Evolutionary conservation across 1,140 invertebrate genomes (phyloP), one percentile per base, ranked within the genome.

Genomic region (Amphibalanus amphitrite): DNA sequence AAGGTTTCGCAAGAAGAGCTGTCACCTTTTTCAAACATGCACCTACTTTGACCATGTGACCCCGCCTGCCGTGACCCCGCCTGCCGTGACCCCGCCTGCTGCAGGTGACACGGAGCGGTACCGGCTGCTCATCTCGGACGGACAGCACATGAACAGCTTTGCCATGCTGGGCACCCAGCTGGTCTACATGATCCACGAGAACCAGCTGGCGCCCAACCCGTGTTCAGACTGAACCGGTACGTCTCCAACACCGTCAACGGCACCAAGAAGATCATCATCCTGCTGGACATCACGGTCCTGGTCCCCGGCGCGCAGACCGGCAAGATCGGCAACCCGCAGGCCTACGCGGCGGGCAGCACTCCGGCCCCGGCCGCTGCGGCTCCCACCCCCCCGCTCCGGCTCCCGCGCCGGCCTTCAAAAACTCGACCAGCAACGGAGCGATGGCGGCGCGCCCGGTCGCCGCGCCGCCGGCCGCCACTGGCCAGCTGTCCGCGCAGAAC

Each of bases 141-240:
- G 93, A 1, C 82, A 86, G 72, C 84, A 88, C 79, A 85, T 86
- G 0, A 89, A 92, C 77, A 91, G 90, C 71, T 93, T 90, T 82
- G 91, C 91, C 0, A 95, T 97, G 91, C 81, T 96, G 71, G 91
- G 91, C 0, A 92, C 90, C n/a, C 92, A 95, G 78, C 81, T 93
- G 0, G 94, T 93, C 80, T 77, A 86, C 59, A 85, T 87, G 77
- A 82, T 92, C 72, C 83, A 85, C 1, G 83, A 85, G 26, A 87
- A 88, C 25, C 83, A 89, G 74, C 78, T 96, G 17, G 84, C 85
- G 4, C 88, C 47, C 73, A 86, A 85, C 77, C 90, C 10, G 86
- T 97, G 59, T 85, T 95, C 64, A 83, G 86, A 78, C 84, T 95
- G 71, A 86, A 89, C 72, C 85, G 86, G 73, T 91, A 89, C 80